phyloP scores from a whole-genome alignment of 2,113 vertebrate species.

The Nothoprocta perdicaria region DNA sequence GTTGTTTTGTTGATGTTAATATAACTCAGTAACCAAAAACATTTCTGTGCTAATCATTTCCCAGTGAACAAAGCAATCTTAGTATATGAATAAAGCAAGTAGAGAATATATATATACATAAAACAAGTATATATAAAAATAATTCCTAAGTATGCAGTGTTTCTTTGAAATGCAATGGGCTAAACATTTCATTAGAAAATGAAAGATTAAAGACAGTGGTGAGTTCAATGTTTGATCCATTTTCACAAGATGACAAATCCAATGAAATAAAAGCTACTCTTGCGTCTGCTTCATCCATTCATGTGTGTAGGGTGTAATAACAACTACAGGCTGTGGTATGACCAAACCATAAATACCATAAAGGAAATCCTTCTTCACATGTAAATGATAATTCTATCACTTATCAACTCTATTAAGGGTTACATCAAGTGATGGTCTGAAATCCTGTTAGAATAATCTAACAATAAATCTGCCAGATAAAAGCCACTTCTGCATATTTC shows the following conservation, averaged over 20 bases:
- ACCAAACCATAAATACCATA: neutral
- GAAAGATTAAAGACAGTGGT: rapidly evolving
- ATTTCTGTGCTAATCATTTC: neutral
- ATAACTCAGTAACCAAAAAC: neutral
- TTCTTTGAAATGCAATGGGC: neutral
- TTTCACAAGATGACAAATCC: neutral
- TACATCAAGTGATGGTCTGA: neutral
- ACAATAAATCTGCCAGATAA: neutral
- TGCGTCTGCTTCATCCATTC: neutral
- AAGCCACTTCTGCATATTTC: neutral
- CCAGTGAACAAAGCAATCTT: neutral
- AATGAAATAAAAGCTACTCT: neutral
- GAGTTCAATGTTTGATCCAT: neutral
- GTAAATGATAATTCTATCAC: neutral
- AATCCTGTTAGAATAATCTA: neutral
- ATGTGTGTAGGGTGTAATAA: neutral
- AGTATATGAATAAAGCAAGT: neutral
- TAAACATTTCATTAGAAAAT: neutral
- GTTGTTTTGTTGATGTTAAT: neutral
- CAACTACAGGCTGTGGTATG: neutral
- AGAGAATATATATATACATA: neutral
- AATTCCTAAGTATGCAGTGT: neutral
- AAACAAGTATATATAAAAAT: neutral
- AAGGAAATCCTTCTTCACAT: neutral
- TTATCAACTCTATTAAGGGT: neutral